Evolutionary conservation across 2,797 vertebrate genomes (phyloP), one percentile per base, ranked within the genome.

Genomic region (Alauda arvensis): DNA sequence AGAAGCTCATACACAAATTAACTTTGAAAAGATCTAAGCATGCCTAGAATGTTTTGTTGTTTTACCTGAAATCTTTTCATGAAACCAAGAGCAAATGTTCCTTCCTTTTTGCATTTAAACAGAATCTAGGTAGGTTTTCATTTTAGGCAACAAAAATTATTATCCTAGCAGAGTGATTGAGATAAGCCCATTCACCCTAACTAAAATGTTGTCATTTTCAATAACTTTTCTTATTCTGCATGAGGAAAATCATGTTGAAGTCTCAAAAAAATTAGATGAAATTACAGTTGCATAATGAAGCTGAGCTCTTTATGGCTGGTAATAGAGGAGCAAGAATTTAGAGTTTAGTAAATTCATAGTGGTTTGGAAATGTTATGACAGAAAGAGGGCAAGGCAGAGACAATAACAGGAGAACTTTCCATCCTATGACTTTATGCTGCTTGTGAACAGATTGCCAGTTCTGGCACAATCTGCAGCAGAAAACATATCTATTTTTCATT

Each of bases 361-460:
- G 59, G 83, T 56, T 94, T 0, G 5, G 67, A 93, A 91, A 85
- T 89, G 83, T 93, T 94, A 31, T 88, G 93, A 93, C 91, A 93
- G 93, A 93, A 94, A 92, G 92, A 92, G 90, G 93, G 62, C 94
- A 94, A 91, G 83, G 81, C 78, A 83, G 80, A 89, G 83, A 89
- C 77, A 92, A 59, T 86, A 93, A 91, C 67, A 77, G 72, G 55
- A 71, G 74, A 92, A 87, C 71, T 71, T 89, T 77, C 79, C 59
- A 77, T 91, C 67, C 83, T 77, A 18, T 84, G 77, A 79, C 85
- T 93, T 84, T 40, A 72, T 83, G 43, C 65, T 85, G 87, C 68
- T 79, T 77, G 9, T 12, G 71, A 91, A 84, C 91, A 92, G 83
- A 87, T 85, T 95, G 80, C 68, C 70, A 79, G 61, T 59, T 87